Percentiles rank a stretch among this genome's conserved stretches.
phyloP scores from a whole-genome alignment of 2,797 vertebrate species.

The Gymnoscopelus microlampas region DNA sequence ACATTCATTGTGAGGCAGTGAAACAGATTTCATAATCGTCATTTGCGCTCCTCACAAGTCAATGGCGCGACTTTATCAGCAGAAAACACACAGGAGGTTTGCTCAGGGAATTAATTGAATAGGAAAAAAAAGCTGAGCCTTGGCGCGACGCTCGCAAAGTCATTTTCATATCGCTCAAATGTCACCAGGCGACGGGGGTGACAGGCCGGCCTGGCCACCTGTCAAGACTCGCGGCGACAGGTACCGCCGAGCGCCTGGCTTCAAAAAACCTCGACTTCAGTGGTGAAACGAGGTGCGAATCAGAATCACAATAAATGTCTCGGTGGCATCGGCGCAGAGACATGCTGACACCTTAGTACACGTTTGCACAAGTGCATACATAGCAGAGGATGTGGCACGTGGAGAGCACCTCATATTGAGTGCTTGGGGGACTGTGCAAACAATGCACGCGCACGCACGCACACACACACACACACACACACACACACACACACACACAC shows the following conservation, averaged over 20 bases:
- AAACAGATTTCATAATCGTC: slow-evolving; percentile 73
- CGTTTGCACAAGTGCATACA: slow-evolving; percentile 9
- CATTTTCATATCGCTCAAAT: slow-evolving; percentile 78
- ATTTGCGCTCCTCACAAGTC: slow-evolving; percentile 66
- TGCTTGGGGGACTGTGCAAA: slow-evolving; percentile 24
- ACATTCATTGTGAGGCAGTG: slow-evolving; percentile 60
- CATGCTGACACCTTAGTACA: slow-evolving; percentile 7
- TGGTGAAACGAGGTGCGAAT: slow-evolving; percentile 16
- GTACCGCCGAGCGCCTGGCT: slow-evolving; percentile 28
- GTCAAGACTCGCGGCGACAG: slow-evolving; percentile 59
- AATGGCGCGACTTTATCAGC: slow-evolving; percentile 79
- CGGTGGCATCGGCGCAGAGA: background rate
- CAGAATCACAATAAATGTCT: slow-evolving; percentile 17
- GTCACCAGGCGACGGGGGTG: slow-evolving; percentile 61
- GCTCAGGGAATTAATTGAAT: slow-evolving; percentile 77
- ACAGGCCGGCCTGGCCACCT: slow-evolving; percentile 68
- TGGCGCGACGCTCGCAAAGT: slow-evolving; percentile 57
- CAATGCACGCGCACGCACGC: no score
- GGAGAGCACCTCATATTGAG: slow-evolving; percentile 11
- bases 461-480: no score
- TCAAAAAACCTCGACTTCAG: slow-evolving; percentile 25
- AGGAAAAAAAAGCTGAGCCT: slow-evolving; percentile 68
- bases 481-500: no score
- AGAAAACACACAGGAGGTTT: slow-evolving; percentile 75
- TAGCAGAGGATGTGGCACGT: slow-evolving; percentile 7